Evolutionary conservation across 2,888 invertebrate genomes (phyloP).

Genomic region (Cartodere bifasciata): DNA sequence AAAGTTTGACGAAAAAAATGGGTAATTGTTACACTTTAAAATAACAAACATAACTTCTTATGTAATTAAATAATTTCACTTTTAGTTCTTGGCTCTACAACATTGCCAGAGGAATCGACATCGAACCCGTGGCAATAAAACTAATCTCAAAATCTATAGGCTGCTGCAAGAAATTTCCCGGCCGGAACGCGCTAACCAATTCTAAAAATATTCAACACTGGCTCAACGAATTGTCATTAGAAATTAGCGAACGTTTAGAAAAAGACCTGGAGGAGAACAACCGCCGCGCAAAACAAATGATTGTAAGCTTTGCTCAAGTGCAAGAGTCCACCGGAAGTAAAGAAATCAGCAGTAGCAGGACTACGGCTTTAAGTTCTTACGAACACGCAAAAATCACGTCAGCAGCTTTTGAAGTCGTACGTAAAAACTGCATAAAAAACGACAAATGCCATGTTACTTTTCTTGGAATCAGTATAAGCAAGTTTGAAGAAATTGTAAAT

Average conservation of each 20-base stretch:
- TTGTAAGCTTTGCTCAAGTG: constrained; percentile 54
- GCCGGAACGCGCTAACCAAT: constrained; percentile 57
- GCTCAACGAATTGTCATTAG: constrained; percentile 66
- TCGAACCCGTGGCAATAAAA: constrained; percentile 73
- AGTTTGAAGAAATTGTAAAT: constrained; percentile 55
- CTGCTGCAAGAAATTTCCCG: constrained; percentile 89
- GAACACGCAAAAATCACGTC: constrained; percentile 52
- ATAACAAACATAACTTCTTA: neutral
- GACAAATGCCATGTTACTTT: constrained; percentile 44
- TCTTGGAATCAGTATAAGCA: constrained; percentile 66
- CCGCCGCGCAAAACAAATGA: constrained; percentile 66
- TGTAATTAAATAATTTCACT: constrained; percentile 12
- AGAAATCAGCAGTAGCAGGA: constrained; percentile 53
- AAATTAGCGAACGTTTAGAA: constrained; percentile 71
- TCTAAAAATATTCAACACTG: constrained; percentile 61
- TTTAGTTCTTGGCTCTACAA: constrained; percentile 71
- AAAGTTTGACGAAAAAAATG: constrained; percentile 75
- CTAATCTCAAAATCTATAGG: constrained; percentile 88
- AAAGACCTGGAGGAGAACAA: constrained; percentile 73
- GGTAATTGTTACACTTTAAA: constrained; percentile 41
- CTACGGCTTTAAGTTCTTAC: constrained; percentile 44
- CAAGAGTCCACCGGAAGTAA: constrained; percentile 35
- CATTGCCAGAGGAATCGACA: constrained; percentile 75
- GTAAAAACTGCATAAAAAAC: constrained; percentile 36
- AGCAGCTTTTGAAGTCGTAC: constrained; percentile 53